Evolutionary conservation across 1,140 invertebrate genomes (phyloP).

Genomic region (Drosophila pectinifera): DNA sequence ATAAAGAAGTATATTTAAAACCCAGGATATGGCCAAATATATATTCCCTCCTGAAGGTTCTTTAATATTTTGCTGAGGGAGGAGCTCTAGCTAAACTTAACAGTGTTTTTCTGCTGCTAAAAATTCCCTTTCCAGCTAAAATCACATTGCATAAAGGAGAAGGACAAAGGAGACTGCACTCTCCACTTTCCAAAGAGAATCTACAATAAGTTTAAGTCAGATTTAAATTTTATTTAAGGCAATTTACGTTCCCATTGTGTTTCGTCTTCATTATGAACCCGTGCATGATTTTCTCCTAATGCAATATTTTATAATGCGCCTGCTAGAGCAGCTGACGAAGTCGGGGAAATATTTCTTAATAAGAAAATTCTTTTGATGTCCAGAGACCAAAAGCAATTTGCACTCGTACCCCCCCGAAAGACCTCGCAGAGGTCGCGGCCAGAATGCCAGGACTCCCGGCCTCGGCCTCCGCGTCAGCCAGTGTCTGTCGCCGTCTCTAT

Average conservation of each 20-base stretch:
- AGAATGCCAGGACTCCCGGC: conserved; percentile 39
- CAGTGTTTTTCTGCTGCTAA: background rate
- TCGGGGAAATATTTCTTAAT: conserved; percentile 56
- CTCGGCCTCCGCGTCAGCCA: background rate
- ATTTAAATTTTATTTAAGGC: conserved; percentile 2
- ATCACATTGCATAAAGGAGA: background rate
- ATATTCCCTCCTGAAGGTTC: too few relatives aligned
- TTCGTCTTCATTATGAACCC: conserved; percentile 43
- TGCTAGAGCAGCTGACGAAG: conserved; percentile 10
- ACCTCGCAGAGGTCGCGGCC: conserved; percentile 42
- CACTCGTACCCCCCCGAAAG: conserved; percentile 17
- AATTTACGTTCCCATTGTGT: conserved; percentile 3
- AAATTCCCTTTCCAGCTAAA: background rate
- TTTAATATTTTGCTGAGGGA: background rate
- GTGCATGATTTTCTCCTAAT: conserved; percentile 38
- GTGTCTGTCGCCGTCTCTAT: background rate
- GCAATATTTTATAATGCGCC: conserved; percentile 60
- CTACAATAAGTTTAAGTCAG: background rate
- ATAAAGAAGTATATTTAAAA: too few relatives aligned
- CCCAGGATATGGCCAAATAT: too few relatives aligned
- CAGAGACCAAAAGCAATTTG: conserved; percentile 57
- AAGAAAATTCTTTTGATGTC: conserved; percentile 71
- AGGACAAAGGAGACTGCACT: background rate
- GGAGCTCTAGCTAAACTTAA: background rate
- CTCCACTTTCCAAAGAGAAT: background rate